Evolutionary conservation across 2,797 vertebrate species (phyloP), one percentile per base, ranked within the genome.

Genomic region (Coranthus polyacanthus): DNA sequence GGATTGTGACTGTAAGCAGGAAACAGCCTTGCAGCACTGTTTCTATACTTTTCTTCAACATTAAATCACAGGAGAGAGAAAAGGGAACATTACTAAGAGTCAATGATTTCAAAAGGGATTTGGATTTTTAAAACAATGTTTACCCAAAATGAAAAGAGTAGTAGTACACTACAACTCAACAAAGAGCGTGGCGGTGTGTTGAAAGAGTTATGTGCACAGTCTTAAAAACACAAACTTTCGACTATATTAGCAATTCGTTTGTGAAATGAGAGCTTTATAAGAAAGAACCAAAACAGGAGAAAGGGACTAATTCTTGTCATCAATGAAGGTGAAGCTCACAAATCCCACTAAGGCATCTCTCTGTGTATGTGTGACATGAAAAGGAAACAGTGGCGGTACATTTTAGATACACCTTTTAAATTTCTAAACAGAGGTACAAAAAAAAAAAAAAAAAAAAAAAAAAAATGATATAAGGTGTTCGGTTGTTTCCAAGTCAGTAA

Each of bases 1-100:
- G 16, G 50, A 73, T 42, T 26, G 18, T 16, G 5, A 18, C 38
- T 73, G 68, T 17, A 58, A 76, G 50, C 47, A 60, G 44, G 49
- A 85, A 72, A 67, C 46, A 24, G 49, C 34, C 13, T 36, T 36
- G 32, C 4, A 2, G 15, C 13, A 44, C 29, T 34, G 20, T 62
- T 55, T 43, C 20, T 49, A 17, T 12, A 12, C 18, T 2, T 8
- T 13, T 44, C 8, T 17, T 56, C 37, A 21, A 15, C 11, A 18
- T 0, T 3, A 21, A 10, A n/a, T 13, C 2, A 37, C 24, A 37
- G 2, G n/a, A 60, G 32, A 12, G 9, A 42, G n/a, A 4, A 12
- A n/a, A 34, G 2, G 6, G 2, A 5, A 11, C 16, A 51, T 2
- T 12, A 16, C 21, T 37, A 34, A 46, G 16, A 12, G 26, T n/a